phyloP scores from a whole-genome alignment of 2,797 vertebrate species.

The Rhynchotus rufescens region DNA sequence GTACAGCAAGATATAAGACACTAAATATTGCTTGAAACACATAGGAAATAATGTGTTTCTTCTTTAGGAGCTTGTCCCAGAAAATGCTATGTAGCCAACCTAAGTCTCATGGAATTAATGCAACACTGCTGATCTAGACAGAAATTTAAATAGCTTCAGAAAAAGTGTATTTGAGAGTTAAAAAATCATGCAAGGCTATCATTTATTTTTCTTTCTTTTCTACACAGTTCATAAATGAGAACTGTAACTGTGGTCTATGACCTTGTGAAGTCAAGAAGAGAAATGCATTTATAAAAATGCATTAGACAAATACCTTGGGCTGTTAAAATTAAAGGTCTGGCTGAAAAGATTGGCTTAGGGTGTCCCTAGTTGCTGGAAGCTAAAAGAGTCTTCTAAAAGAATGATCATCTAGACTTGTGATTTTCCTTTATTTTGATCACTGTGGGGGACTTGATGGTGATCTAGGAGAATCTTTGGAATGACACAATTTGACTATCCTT shows the following conservation, averaged over 20 bases:
- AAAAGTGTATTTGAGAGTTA: neutral
- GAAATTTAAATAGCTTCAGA: neutral
- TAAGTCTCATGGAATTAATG: neutral
- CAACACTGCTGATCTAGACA: neutral
- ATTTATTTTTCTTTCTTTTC: neutral
- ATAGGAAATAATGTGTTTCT: neutral
- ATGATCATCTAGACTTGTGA: neutral
- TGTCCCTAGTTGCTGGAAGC: neutral
- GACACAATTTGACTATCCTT: neutral
- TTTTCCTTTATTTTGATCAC: slow-evolving; percentile 6
- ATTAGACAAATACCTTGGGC: neutral
- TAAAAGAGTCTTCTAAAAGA: neutral
- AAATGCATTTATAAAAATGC: neutral
- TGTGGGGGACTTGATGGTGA: neutral
- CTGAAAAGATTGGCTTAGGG: neutral
- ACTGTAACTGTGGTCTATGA: neutral
- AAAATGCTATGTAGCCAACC: neutral
- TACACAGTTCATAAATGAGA: neutral
- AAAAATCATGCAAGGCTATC: neutral
- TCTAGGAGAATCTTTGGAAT: neutral
- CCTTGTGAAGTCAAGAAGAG: neutral
- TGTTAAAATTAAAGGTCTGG: neutral
- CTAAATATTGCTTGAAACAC: neutral
- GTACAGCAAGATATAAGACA: neutral
- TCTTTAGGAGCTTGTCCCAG: neutral